Percentiles rank a stretch among this genome's conserved stretches.
Evolutionary conservation across 2,888 invertebrate genomes (phyloP).

Genomic region (Xestoiulus laeticollis): DNA sequence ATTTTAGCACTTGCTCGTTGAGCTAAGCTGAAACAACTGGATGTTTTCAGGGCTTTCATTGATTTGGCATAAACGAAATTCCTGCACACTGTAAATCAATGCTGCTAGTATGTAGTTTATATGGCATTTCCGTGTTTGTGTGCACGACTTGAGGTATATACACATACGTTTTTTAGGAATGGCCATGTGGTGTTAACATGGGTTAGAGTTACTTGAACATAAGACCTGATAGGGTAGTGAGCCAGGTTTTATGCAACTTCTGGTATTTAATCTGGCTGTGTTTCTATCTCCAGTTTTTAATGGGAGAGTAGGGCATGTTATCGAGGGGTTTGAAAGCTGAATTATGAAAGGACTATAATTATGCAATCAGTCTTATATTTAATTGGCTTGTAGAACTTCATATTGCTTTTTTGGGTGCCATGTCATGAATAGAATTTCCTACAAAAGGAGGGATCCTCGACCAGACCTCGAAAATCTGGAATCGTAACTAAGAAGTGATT

Average conservation of each 20-base stretch:
- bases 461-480: too few species aligned
- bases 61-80: constrained; percentile 5
- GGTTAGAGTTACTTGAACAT: neutral
- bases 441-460: too few species aligned
- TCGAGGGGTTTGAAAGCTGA: too few species aligned
- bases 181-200: constrained; percentile 14
- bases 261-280: neutral
- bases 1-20: neutral
- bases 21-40: neutral
- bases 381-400: too few species aligned
- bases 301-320: neutral
- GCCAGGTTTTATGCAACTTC: neutral
- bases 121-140: constrained; percentile 18
- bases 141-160: neutral
- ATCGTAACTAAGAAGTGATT: too few species aligned
- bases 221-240: neutral
- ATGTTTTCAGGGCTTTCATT: neutral
- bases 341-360: too few species aligned
- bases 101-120: neutral
- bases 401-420: too few species aligned
- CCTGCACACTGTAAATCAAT: neutral
- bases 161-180: neutral
- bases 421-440: too few species aligned
- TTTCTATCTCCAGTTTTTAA: neutral
- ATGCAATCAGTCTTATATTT: too few species aligned